Evolutionary conservation across 2,888 invertebrate genomes (phyloP), one percentile per base, ranked within the genome.

Genomic region (Muschampia plurimacula): DNA sequence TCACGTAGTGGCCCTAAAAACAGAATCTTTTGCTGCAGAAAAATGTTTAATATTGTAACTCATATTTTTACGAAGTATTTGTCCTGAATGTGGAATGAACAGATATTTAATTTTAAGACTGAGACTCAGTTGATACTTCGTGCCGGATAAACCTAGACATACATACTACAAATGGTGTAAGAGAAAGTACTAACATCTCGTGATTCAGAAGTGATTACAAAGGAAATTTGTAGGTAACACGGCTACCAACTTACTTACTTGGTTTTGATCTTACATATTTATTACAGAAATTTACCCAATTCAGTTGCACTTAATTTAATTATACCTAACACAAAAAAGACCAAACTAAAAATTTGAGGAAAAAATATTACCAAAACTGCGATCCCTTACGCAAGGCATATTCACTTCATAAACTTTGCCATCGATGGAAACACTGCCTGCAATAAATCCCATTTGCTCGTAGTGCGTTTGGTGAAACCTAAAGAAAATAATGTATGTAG

Each of bases 401-500:
- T 92, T 85, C 1, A 96, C 78, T 2, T 84, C 74, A 74, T 95
- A 93, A 66, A 82, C 78, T 75, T 87, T 87, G 0, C 94, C 95
- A 75, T 96, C 94, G 10, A 97, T 88, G 36, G 85, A 86, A 0
- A 95, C 94, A 1, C 86, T 90, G 6, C 96, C 96, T 67, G 89
- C 87, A 1, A 97, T 82, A 60, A 87, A 88, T 2, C 97, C 97
- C 93, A 96, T 96, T 88, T 97, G 97, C 81, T 97, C 97, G 84
- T 97, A 97, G 85, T 97, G 97, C 0, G 96, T 96, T 89, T 97
- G 96, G 84, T 97, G 97, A 49, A 95, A 89, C 75, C 97, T 97
- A 85, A 57, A 91, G 86, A 65, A 70, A 64, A 55, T 41, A 13
- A 39, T n/a, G 49, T 49, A 49, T 0, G 49, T 44, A 49, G 1